These are phyloP conservation scores for Platynereis dumerilii DNA, from an alignment of 2,888 invertebrate genomes.

Conservation along the genomic window DNA sequence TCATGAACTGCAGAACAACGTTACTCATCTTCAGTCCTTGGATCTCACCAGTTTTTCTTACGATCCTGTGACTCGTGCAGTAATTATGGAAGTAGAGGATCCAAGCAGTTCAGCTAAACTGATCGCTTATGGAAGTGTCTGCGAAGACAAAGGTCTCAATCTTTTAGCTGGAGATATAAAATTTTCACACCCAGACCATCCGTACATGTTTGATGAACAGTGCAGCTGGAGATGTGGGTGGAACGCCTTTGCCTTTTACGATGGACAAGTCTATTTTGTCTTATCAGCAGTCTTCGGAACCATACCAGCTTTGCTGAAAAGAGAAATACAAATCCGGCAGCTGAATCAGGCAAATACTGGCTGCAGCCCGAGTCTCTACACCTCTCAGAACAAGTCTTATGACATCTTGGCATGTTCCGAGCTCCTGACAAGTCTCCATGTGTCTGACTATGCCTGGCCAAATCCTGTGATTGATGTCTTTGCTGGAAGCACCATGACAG, in stretches of 20 bases:
- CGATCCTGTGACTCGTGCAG: constrained; percentile 1
- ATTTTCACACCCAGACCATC: constrained; percentile 13
- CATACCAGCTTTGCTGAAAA: neutral
- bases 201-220: constrained; percentile 13
- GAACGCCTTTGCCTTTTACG: constrained; percentile 21
- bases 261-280: constrained; percentile 20
- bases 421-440: neutral
- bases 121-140: neutral
- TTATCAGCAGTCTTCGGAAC: constrained; percentile 23
- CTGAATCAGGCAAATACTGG: neutral
- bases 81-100: constrained; percentile 15
- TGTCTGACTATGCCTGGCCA: neutral
- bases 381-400: neutral
- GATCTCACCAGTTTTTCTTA: constrained; percentile 10
- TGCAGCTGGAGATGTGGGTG: constrained; percentile 30
- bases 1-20: neutral
- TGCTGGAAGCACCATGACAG: neutral
- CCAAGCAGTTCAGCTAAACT: neutral
- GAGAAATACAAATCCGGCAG: constrained; percentile 13
- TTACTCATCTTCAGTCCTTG: neutral
- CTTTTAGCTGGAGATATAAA: neutral
- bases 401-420: neutral
- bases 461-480: neutral
- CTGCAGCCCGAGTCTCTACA: neutral
- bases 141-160: neutral